Evolutionary conservation across 30 jellyfish, hydroid and myxozoan genomes (phyloP).

Genomic region (Aurelia coerulea): DNA sequence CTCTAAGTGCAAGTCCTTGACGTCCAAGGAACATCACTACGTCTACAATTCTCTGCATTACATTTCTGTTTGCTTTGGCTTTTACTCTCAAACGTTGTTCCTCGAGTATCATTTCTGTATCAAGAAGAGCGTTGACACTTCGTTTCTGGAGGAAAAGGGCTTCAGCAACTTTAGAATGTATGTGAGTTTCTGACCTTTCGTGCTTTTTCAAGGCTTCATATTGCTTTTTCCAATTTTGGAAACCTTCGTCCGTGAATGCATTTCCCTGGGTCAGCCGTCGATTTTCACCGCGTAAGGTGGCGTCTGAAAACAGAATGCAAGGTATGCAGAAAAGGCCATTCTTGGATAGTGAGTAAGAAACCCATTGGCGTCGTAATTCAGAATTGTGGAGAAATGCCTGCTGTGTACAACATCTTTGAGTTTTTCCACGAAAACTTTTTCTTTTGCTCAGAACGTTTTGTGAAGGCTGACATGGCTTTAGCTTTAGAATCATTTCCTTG

Average conservation of each 20-base stretch:
- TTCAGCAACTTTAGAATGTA: slow-evolving; percentile 29
- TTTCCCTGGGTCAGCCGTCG: slow-evolving; percentile 22
- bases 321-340: slow-evolving; percentile 1
- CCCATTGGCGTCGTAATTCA: too few species aligned
- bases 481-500: slow-evolving; percentile 21
- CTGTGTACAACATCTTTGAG: slow-evolving; percentile 37
- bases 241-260: slow-evolving; percentile 23
- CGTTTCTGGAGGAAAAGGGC: slow-evolving; percentile 31
- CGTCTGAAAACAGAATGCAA: slow-evolving; percentile 52
- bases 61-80: slow-evolving; percentile 10
- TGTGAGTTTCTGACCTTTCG: slow-evolving; percentile 23
- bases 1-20: slow-evolving; percentile 54
- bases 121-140: not conserved
- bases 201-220: slow-evolving; percentile 25
- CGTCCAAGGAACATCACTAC: slow-evolving; percentile 28
- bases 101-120: not conserved
- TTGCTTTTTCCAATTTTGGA: slow-evolving; percentile 49
- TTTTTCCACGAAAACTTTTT: not conserved
- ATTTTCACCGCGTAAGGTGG: slow-evolving; percentile 28
- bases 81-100: slow-evolving; percentile 18
- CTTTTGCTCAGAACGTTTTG: not conserved
- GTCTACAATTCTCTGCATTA: slow-evolving; percentile 22
- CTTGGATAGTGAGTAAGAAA: too few species aligned
- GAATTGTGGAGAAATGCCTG: slow-evolving; percentile 22
- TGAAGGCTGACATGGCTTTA: slow-evolving; percentile 26